phyloP scores from a whole-genome alignment of 2,888 invertebrate genomes.

The Heteromurus nitidus region DNA sequence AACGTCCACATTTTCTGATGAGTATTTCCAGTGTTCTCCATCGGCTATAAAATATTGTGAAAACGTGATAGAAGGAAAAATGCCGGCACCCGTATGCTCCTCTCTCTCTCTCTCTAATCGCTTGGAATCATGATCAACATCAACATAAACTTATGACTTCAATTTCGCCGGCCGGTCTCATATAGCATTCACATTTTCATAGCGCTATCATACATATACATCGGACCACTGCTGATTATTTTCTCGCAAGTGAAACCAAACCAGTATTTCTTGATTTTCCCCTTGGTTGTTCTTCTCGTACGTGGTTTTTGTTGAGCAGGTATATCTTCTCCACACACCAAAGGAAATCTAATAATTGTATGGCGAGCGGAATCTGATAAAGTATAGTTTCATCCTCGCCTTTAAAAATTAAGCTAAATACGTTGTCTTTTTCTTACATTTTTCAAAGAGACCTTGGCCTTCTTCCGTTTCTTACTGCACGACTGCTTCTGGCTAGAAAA shows the following conservation, averaged over 20 bases:
- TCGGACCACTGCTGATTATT: conserved; percentile 1
- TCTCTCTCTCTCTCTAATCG: not conserved
- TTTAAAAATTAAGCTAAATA: not conserved
- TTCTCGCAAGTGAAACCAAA: conserved; percentile 49
- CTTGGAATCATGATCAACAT: not conserved
- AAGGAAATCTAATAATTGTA: conserved; percentile 45
- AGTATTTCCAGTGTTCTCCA: not conserved
- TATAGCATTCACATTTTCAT: not conserved
- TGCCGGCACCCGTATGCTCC: conserved; percentile 54
- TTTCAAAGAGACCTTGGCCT: conserved; percentile 58
- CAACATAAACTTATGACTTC: not conserved
- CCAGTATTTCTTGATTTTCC: conserved; percentile 63
- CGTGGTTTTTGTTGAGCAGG: conserved; percentile 25
- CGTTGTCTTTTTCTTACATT: conserved; percentile 12
- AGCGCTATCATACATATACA: not conserved
- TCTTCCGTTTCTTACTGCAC: conserved; percentile 40
- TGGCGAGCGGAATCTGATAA: conserved; percentile 32
- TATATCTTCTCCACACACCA: not conserved
- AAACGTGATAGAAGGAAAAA: conserved; percentile 37
- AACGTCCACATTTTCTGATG: conserved; percentile 14
- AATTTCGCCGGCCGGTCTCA: not conserved
- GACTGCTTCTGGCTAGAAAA: conserved; percentile 6
- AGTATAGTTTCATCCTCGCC: conserved; percentile 37
- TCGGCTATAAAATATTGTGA: too few relatives aligned
- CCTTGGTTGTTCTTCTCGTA: conserved; percentile 11